phyloP scores from a whole-genome alignment of 2,113 vertebrate genomes.

The Corythaeola cristata region DNA sequence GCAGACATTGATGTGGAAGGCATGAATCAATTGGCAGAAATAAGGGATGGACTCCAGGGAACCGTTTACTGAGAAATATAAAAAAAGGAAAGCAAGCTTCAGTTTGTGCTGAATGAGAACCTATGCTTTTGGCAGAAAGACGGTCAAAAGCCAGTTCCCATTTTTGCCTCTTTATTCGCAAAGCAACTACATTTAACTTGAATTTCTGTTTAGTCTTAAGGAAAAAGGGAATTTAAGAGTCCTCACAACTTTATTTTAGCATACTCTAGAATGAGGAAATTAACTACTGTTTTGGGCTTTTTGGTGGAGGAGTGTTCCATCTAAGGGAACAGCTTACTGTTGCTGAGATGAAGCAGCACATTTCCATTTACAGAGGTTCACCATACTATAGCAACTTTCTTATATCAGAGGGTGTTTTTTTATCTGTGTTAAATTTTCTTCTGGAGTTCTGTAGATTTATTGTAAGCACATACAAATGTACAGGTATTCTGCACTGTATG shows the following conservation, averaged over 20 bases:
- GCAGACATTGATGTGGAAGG: neutral
- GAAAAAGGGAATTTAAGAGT: neutral
- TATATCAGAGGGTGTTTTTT: neutral
- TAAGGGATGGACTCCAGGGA: neutral
- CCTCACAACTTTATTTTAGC: neutral
- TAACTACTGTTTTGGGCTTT: neutral
- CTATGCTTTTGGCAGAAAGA: neutral
- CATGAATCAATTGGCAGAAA: neutral
- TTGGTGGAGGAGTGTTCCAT: neutral
- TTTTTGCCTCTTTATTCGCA: neutral
- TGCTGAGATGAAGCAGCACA: neutral
- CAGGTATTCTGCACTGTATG: neutral
- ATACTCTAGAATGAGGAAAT: neutral
- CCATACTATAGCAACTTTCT: neutral
- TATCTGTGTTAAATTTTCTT: neutral
- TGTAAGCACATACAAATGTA: neutral
- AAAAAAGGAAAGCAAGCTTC: neutral
- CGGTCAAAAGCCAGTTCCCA: neutral
- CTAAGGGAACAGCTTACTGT: neutral
- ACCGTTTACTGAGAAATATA: neutral
- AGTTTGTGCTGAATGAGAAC: neutral
- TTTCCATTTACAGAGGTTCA: neutral
- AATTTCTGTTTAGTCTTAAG: neutral
- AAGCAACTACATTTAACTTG: neutral
- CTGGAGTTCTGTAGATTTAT: neutral